Conservation (phyloP, 1,140 invertebrate species). For the Sycophaga agraensis region DNA sequence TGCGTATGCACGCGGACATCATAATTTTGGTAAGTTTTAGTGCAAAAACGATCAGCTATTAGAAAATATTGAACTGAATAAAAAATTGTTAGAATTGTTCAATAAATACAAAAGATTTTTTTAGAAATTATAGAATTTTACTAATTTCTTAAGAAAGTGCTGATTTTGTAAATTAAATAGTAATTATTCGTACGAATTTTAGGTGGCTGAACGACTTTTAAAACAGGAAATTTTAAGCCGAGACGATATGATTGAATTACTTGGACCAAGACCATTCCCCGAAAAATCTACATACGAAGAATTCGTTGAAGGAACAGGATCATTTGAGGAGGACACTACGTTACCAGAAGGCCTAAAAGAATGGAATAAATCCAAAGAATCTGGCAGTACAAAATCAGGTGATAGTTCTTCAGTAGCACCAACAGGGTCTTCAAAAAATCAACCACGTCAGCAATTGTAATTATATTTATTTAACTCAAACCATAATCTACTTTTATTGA, state of each 20-base stretch:
- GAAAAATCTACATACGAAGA: slow-evolving; percentile 99
- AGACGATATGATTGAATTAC: slow-evolving; percentile 96
- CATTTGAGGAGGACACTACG: slow-evolving; percentile 93
- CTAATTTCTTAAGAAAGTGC: no score
- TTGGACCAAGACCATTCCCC: slow-evolving; percentile 92
- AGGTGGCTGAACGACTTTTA: slow-evolving; percentile 91
- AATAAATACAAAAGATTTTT: no score
- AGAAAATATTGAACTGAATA: no score
- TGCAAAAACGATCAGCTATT: no score
- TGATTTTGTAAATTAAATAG: no score
- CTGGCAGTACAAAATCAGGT: slow-evolving; percentile 19
- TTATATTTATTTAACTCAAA: neutral
- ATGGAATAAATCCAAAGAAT: slow-evolving; percentile 80
- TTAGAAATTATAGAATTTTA: no score
- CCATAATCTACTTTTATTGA: slow-evolving; percentile 22
- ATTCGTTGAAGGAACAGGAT: slow-evolving; percentile 98
- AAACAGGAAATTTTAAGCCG: slow-evolving; percentile 95
- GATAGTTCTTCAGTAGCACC: slow-evolving; percentile 12
- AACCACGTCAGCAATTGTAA: neutral
- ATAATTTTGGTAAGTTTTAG: no score
- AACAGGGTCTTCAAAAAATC: neutral
- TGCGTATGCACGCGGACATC: no score
- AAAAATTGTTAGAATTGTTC: no score
- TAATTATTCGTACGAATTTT: no score
- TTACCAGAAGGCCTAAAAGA: slow-evolving; percentile 94